These are phyloP conservation scores for Rhinoraja longicauda DNA, from an alignment of 2,797 vertebrate genomes.

Conservation along the genomic window DNA sequence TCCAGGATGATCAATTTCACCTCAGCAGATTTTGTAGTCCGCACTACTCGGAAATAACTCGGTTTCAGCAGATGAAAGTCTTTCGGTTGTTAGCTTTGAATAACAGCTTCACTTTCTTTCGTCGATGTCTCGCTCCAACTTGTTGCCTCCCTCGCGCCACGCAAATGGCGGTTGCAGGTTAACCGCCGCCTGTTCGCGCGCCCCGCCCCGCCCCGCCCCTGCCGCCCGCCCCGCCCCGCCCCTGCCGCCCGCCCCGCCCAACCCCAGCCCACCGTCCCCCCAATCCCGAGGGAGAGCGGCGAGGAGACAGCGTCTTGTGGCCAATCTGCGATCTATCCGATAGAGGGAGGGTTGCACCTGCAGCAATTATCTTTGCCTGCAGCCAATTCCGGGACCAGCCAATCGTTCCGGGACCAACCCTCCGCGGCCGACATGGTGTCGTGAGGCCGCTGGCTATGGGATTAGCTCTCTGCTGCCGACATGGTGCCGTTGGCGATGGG, in stretches of 20 bases:
- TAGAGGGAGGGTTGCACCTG: background rate
- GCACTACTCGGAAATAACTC: background rate
- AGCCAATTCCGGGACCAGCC: background rate
- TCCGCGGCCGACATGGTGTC: background rate
- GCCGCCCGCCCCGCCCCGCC: background rate
- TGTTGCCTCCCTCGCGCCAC: background rate
- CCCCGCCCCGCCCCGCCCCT: background rate
- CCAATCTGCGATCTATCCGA: background rate
- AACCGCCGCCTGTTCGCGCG: background rate
- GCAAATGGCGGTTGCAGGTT: constrained; percentile 30
- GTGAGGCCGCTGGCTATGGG: too few species aligned
- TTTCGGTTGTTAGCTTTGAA: background rate
- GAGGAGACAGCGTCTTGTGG: background rate
- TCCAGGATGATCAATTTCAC: background rate
- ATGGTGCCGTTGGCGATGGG: too few species aligned
- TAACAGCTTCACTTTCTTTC: background rate
- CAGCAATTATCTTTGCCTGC: too few species aligned
- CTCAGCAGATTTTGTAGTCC: background rate
- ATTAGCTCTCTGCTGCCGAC: background rate
- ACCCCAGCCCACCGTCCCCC: too few species aligned
- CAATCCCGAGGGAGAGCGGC: background rate
- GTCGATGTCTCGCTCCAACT: background rate
- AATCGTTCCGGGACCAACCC: background rate
- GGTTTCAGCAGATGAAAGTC: background rate
- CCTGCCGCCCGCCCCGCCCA: too few species aligned